Base-by-base conservation (phyloP, 1,140 invertebrate genomes). In the Nebria ingens region DNA sequence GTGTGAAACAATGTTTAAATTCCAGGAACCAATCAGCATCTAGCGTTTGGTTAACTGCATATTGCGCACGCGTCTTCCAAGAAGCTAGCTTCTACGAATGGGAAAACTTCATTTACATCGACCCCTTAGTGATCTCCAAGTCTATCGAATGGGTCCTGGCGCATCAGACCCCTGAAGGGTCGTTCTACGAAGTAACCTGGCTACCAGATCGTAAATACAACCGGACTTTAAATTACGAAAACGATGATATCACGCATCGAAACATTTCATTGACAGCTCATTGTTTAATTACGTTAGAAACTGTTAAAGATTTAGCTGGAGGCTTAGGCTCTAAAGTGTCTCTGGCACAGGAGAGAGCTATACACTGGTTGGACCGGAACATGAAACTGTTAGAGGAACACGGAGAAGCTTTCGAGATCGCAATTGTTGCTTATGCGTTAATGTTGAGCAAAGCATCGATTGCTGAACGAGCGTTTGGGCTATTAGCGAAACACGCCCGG, bases 101-200 rank as follows among this genome's bases (percentile, higher is more conserved):
- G 90, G 91, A 95, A 74, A 92, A 92, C 68, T 92, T 84, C 64
- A 81, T 95, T 12, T 93, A 89, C 67, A 92, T 94, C 56, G 91
- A 95, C 72, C 85, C 88, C 0, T 71, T 79, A 53, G 85, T 93
- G 0, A 91, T 93, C 61, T 76, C 82, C 1, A 82, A 83, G 65
- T 80, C 89, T 3, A 82, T 92, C 11, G 72, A 77, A 0, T 94
- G 89, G 89, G 67, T 93, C 0, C 64, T 93, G 54, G 73, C 83
- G 52, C 86, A 91, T 71, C 91, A 93, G 71, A 83, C 80, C 0
- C 73, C 75, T 1, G 82, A 88, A 20, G 91, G 91, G 0, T 78
- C 88, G 0, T 94, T 93, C 71, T 91, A 89, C 65, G 91, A 94
- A 72, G 79, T 87, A 21, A 84, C 85, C 0, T 86, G 86, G 81